Evolutionary conservation across 2,888 invertebrate genomes (phyloP), one percentile per base, ranked within the genome.

Genomic region (Ferrisia virgata): DNA sequence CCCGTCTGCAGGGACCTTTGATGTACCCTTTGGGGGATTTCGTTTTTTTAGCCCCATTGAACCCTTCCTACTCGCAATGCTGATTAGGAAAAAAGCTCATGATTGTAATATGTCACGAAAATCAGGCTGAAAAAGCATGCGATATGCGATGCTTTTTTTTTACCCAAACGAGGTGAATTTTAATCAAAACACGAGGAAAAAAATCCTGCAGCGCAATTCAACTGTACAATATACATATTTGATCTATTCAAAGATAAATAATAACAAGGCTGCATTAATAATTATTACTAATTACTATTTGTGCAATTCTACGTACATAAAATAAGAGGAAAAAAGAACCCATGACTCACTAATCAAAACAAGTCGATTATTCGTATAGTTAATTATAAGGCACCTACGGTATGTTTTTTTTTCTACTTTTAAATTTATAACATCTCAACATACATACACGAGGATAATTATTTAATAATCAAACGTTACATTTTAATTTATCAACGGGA

Each of bases 391-490:
- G n/a, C 15, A 64, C 28, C 28, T 64, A 28, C 8, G 13, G n/a
- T 53, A 36, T 36, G 4, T 6, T 36, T 36, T 36, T 53, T 64
- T 64, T 64, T 31, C 0, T 2, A 76, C n/a, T n/a, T n/a, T n/a
- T n/a, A 76, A 76, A 76, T 36, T 76, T 36, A 76, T 76, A 76
- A 76, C 72, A 36, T 76, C 72, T 76, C 33, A 15, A 9, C 36
- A 18, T 36, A 18, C 36, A 3, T 25, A n/a, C 11, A n/a, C n/a
- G n/a, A n/a, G 9, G 36, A 18, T 76, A 36, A 76, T 76, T 76
- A 76, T 76, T 76, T 18, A 76, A 36, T 76, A 76, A 76, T 76
- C 36, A 76, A 76, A 76, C 72, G 72, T 76, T 76, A 76, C 72
- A 76, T 76, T 76, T 76, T 76, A 76, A 76, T 76, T 76, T 76